Percentiles rank a stretch among this genome's conserved stretches.
Evolutionary conservation across 2,797 vertebrate genomes (phyloP).

Genomic region (Sebastes wilsoni): DNA sequence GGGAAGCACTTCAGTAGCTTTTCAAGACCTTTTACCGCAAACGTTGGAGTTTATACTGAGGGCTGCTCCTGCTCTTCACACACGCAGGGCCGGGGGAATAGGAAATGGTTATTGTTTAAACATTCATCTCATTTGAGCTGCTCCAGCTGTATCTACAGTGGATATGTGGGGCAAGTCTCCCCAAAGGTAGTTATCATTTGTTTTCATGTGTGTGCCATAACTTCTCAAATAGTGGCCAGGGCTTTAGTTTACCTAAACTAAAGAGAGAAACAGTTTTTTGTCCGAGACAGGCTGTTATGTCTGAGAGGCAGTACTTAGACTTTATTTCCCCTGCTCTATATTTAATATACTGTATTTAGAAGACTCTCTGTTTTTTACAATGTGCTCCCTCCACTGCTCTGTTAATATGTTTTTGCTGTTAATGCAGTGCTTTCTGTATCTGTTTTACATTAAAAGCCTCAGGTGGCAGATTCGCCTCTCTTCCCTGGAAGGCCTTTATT

Average conservation of each 20-base stretch:
- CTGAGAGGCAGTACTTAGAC: not conserved
- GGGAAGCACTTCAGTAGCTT: slow-evolving; percentile 72
- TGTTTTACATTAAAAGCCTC: not conserved
- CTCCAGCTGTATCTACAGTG: slow-evolving; percentile 74
- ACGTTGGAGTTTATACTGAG: slow-evolving; percentile 61
- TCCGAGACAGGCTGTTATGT: not conserved
- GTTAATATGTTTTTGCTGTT: not conserved
- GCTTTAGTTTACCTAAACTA: slow-evolving; percentile 34
- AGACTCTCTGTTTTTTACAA: not conserved
- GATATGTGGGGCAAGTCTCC: slow-evolving; percentile 42
- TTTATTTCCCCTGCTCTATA: slow-evolving; percentile 1
- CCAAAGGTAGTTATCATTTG: slow-evolving; percentile 42
- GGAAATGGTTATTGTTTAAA: slow-evolving; percentile 76
- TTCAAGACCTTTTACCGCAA: slow-evolving; percentile 73
- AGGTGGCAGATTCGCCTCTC: not conserved
- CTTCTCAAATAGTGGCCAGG: slow-evolving; percentile 10
- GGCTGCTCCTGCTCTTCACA: slow-evolving; percentile 60
- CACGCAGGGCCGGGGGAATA: slow-evolving; percentile 40
- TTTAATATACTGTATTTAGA: slow-evolving; percentile 3
- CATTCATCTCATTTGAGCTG: slow-evolving; percentile 74
- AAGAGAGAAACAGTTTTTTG: not conserved
- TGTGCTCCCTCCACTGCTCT: not conserved
- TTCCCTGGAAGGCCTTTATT: not conserved
- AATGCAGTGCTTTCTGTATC: not conserved
- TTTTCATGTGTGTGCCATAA: slow-evolving; percentile 21